phyloP scores from a whole-genome alignment of 92 coral and sea anemone species.

The Diadumene lineata region DNA sequence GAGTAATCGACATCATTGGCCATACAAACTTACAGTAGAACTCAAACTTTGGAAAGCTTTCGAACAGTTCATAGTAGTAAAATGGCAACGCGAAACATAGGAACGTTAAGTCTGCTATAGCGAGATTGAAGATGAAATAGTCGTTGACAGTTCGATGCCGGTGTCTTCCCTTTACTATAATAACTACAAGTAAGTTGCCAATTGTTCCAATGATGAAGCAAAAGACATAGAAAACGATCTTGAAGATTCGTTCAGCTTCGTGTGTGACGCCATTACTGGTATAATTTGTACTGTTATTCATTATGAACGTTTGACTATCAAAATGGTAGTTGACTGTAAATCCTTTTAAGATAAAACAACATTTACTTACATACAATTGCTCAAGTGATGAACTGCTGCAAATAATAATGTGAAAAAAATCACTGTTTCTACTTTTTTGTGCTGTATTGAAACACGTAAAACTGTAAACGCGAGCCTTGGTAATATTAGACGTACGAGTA shows the following conservation, averaged over 20 bases:
- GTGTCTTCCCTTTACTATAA: conserved; percentile 53
- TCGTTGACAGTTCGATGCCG: conserved; percentile 68
- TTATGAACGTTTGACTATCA: not conserved
- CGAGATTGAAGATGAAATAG: conserved; percentile 68
- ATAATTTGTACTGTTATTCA: conserved; percentile 26
- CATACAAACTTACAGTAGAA: conserved; percentile 79
- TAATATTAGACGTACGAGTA: too few relatives aligned
- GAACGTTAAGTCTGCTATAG: conserved; percentile 71
- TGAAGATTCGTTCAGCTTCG: conserved; percentile 54
- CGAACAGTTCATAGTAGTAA: conserved; percentile 68
- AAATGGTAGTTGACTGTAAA: not conserved
- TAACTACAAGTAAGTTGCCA: conserved; percentile 68
- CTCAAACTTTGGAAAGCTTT: conserved; percentile 41
- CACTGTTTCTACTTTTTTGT: too few relatives aligned
- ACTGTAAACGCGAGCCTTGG: too few relatives aligned
- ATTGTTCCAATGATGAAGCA: conserved; percentile 65
- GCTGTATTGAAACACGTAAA: too few relatives aligned
- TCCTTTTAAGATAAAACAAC: too few relatives aligned
- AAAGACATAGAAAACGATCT: conserved; percentile 57
- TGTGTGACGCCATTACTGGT: not conserved
- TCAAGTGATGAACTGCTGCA: too few relatives aligned
- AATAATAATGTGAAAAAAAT: too few relatives aligned
- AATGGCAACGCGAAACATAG: conserved; percentile 66
- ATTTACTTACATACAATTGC: too few relatives aligned
- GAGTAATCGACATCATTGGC: conserved; percentile 83